Conservation (phyloP, 2,113 vertebrate genomes). For the Cacatua alba region DNA sequence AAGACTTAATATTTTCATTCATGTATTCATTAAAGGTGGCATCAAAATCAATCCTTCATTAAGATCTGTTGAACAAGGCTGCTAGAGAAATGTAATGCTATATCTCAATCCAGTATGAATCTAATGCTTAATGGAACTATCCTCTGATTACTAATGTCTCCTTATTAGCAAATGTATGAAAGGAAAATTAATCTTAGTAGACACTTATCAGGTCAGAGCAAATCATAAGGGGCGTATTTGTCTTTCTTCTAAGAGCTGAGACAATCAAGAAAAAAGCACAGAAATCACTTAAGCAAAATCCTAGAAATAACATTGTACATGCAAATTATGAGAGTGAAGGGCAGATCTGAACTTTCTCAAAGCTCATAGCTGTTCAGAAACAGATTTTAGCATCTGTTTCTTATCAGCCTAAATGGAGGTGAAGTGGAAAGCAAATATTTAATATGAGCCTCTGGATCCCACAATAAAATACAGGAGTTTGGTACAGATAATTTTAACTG, state of each 20-base stretch:
- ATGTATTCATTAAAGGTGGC: conserved; percentile 9
- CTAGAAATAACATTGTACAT: background rate
- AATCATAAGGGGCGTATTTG: background rate
- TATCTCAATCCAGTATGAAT: background rate
- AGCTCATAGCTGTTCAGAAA: background rate
- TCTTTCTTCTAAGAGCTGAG: conserved; percentile 4
- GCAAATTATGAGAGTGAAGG: background rate
- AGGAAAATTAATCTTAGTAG: background rate
- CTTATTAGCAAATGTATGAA: conserved; percentile 20
- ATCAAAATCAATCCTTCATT: conserved; percentile 46
- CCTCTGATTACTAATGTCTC: background rate
- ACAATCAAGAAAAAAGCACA: background rate
- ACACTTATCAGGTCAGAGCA: conserved; percentile 3
- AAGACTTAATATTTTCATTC: conserved; percentile 13
- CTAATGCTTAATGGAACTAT: background rate
- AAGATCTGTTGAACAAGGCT: conserved; percentile 7
- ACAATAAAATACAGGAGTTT: background rate
- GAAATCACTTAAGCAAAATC: background rate
- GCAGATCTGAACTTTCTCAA: background rate
- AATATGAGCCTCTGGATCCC: background rate
- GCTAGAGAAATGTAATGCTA: background rate
- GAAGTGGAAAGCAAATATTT: background rate
- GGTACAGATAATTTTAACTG: background rate
- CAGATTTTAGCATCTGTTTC: background rate
- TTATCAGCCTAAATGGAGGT: background rate